Conservation (phyloP, 2,113 vertebrate species). For the Anguilla japonica region DNA sequence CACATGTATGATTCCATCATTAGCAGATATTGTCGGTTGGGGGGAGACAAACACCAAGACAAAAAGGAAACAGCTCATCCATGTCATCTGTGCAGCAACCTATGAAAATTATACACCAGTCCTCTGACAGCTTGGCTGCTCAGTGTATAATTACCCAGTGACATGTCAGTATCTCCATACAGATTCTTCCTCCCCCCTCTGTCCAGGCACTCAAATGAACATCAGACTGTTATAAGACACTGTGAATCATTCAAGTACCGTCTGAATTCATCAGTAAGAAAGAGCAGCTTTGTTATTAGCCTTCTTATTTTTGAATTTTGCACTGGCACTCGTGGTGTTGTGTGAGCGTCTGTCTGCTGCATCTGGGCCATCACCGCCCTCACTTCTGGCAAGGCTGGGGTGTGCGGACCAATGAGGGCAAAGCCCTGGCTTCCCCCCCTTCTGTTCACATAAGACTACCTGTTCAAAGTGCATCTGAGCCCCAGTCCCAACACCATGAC, state of each 20-base stretch:
- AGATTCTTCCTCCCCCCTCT: neutral
- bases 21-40: neutral
- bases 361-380: neutral
- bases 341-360: neutral
- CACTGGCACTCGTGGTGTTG: neutral
- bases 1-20: neutral
- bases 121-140: conserved; percentile 13
- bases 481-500: neutral
- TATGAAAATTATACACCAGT: conserved; percentile 14
- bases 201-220: neutral
- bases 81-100: conserved; percentile 15
- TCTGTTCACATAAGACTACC: neutral
- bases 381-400: neutral
- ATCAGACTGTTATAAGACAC: conserved; percentile 37
- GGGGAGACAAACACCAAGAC: conserved; percentile 2
- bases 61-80: conserved; percentile 28
- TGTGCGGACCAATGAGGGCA: neutral
- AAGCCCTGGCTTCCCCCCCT: neutral
- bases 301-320: conserved; percentile 1
- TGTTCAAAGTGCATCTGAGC: neutral
- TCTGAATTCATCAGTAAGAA: conserved; percentile 35
- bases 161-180: conserved; percentile 12
- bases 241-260: conserved; percentile 28
- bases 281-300: conserved; percentile 12
- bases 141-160: conserved; percentile 28